Evolutionary conservation across 2,797 vertebrate species (phyloP).

Genomic region (Novumbra hubbsi): DNA sequence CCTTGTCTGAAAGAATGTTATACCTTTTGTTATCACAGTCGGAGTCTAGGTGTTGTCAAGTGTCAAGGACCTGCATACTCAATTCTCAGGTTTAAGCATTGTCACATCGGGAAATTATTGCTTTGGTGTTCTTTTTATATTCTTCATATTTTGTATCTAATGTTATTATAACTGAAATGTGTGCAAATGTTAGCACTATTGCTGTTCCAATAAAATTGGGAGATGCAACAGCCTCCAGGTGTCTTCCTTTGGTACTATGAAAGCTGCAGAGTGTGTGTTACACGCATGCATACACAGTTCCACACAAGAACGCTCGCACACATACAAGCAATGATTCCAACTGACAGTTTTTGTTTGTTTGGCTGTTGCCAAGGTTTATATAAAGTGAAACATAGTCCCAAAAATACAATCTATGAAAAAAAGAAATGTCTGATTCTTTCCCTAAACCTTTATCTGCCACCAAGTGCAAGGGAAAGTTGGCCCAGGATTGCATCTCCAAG

Average conservation of each 20-base stretch:
- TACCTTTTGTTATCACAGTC: slow-evolving; percentile 10
- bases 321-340: too few relatives aligned
- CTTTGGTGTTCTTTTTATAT: slow-evolving; percentile 58
- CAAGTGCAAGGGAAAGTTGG: too few relatives aligned
- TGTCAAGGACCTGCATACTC: slow-evolving; percentile 39
- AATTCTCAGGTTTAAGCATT: slow-evolving; percentile 72
- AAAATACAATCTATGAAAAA: too few relatives aligned
- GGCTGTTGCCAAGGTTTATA: too few relatives aligned
- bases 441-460: too few relatives aligned
- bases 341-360: too few relatives aligned
- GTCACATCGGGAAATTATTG: slow-evolving; percentile 55
- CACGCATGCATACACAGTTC: too few relatives aligned
- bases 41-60: slow-evolving; percentile 32
- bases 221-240: slow-evolving; percentile 12
- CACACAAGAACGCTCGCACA: too few relatives aligned
- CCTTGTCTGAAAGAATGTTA: slow-evolving; percentile 6
- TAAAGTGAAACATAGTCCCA: too few relatives aligned
- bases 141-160: slow-evolving; percentile 62
- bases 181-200: slow-evolving; percentile 64
- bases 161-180: slow-evolving; percentile 56
- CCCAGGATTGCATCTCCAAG: too few relatives aligned
- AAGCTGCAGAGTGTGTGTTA: too few relatives aligned
- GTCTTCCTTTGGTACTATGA: neutral
- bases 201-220: slow-evolving; percentile 68
- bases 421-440: too few relatives aligned